Base-by-base conservation (phyloP, 2,888 invertebrate species). In the Drosophila kokeensis region DNA sequence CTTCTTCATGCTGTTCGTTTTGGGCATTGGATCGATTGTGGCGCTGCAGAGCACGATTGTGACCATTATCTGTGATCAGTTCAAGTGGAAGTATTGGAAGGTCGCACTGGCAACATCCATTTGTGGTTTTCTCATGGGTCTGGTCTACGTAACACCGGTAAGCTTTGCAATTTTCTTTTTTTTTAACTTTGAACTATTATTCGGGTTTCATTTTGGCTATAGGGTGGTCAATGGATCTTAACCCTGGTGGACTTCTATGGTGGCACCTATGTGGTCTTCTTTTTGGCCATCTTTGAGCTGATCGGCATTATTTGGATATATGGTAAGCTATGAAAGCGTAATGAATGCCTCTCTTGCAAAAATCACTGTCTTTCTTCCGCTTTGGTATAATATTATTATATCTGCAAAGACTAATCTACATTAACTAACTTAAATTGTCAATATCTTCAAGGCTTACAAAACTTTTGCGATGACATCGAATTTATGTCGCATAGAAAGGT, bases 1-100 rank as follows among this genome's bases (percentile, higher is more conserved):
- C 93, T 97, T 97, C 94, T 93, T 96, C 82, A 97, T 97, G 97
- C 94, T 97, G 93, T 95, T 96, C 70, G 96, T 96, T 3, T 94
- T 97, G 70, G 97, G 97, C 15, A 94, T 96, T 24, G 97, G 97
- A 2, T 96, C 96, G 62, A 95, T 96, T 8, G 96, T 96, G 34
- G 96, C 96, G 0, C 93, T 97, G 13, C 94, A 95, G 73, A 95
- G 95, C 18, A 95, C 95, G 34, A 93, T 96, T 69, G 95, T 96
- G 88, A 95, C 96, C 0, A 94, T 96, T 7, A 92, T 96, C 64
- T 93, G 95, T 84, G 97, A 97, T 90, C 94, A 95, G 54, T 96
- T 96, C 88, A 96, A 96, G 1, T 91, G 95, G 6, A 94, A 94
- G 55, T 94, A 94, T 50, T 94, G 95, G 94, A 93, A 94, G 82